Percentiles rank a stretch among this genome's conserved stretches.
These are phyloP conservation scores for Alethe diademata DNA, from an alignment of 2,113 vertebrate species.

Conservation along the genomic window DNA sequence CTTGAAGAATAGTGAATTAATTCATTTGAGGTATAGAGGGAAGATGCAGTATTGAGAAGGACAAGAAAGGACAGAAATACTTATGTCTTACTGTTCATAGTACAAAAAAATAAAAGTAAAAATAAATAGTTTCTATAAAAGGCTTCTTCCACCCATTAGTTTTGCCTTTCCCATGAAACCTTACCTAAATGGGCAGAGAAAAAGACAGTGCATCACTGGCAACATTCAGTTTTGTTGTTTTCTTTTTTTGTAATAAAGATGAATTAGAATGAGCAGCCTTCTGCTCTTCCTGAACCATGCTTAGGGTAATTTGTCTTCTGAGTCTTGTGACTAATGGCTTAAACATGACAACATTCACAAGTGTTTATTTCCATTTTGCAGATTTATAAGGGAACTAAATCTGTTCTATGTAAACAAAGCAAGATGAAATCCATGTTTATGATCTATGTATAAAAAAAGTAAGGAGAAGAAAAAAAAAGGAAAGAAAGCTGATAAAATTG, in stretches of 20 bases:
- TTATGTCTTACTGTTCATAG: background rate
- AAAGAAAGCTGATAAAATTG: background rate
- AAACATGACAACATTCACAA: slow-evolving; percentile 7
- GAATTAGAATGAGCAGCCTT: slow-evolving; percentile 14
- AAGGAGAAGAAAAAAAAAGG: background rate
- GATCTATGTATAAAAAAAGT: background rate
- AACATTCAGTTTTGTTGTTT: background rate
- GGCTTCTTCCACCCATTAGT: background rate
- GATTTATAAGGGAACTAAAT: slow-evolving; percentile 37
- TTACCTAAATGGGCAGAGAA: background rate
- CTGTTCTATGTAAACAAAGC: slow-evolving; percentile 17
- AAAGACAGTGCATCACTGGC: background rate
- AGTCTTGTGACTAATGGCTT: slow-evolving; percentile 22
- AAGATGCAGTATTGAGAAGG: background rate
- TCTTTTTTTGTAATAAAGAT: background rate
- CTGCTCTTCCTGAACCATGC: background rate
- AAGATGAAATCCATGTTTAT: slow-evolving; percentile 30
- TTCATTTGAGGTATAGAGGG: background rate
- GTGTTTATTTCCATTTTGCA: slow-evolving; percentile 21
- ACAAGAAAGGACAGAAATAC: background rate
- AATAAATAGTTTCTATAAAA: background rate
- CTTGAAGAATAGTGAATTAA: background rate
- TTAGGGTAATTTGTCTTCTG: slow-evolving; percentile 27
- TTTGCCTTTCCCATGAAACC: background rate
- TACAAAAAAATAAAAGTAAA: background rate